Evolutionary conservation across 2,888 invertebrate species (phyloP).

Genomic region (Lycophotia porphyrea): DNA sequence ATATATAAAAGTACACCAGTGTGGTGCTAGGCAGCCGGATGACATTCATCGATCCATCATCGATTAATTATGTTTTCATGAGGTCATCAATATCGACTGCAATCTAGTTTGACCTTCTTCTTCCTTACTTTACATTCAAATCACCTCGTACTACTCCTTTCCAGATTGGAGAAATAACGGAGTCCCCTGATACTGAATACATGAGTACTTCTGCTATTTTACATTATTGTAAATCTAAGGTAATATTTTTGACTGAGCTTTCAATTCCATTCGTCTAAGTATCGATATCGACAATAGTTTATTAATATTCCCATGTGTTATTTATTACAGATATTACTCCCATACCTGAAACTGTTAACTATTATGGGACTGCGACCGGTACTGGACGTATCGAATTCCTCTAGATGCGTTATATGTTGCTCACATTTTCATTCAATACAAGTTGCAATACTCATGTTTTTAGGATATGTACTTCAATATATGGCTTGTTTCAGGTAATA

Average conservation of each 20-base stretch:
- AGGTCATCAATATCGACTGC: neutral
- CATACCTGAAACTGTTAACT: constrained; percentile 93
- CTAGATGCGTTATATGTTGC: constrained; percentile 90
- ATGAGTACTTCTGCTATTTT: constrained; percentile 94
- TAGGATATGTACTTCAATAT: constrained; percentile 94
- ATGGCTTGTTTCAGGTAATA: constrained; percentile 94
- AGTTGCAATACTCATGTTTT: constrained; percentile 91
- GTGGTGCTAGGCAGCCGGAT: neutral
- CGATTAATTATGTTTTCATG: neutral
- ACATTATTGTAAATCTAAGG: constrained; percentile 95
- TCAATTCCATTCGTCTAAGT: neutral
- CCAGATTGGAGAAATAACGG: constrained; percentile 93
- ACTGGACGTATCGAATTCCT: constrained; percentile 91
- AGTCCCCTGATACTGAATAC: constrained; percentile 92
- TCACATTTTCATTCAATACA: constrained; percentile 93
- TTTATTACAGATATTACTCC: constrained; percentile 91
- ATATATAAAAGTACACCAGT: neutral
- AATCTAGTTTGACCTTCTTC: neutral
- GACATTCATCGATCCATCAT: neutral
- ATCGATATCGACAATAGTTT: neutral
- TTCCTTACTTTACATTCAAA: neutral
- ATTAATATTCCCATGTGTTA: neutral
- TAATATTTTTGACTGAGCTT: constrained; percentile 65
- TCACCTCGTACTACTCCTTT: constrained; percentile 7
- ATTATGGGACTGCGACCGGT: constrained; percentile 94